Evolutionary conservation across 2,113 vertebrate species (phyloP), one percentile per base, ranked within the genome.

Genomic region (Dendrocopos noguchii): DNA sequence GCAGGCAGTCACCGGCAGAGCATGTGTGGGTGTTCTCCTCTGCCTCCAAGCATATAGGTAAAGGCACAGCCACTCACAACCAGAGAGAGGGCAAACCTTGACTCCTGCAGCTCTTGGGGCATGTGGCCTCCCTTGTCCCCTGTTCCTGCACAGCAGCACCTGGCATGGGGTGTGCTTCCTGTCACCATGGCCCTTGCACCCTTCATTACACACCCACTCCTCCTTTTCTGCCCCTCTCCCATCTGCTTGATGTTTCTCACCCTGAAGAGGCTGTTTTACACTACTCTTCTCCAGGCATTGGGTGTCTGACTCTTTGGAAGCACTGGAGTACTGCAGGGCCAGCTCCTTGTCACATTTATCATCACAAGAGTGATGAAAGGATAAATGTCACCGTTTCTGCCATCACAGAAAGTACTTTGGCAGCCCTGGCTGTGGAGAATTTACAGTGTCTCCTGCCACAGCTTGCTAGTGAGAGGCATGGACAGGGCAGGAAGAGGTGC

Each of bases 141-240:
- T 15, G 59, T 33, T 65, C 33, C 52, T 46, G 59, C 65, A 25
- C 31, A 47, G 79, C 46, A 53, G 47, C 56, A 56, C 27, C 55
- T 0, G 0, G 55, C 47, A 33, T 0, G 6, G 60, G 50, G 7
- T n/a, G 50, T 4, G 2, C 16, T 65, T 46, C 64, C 50, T 0
- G 0, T 24, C 4, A 25, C 27, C 2, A 1, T 1, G 0, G 44
- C 4, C 0, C 55, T 34, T 7, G 5, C 1, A 12, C 20, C 16
- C 21, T 57, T 79, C 4, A 0, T 4, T 44, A 56, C 46, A 70
- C 24, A 31, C 33, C 39, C 0, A 0, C 46, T 73, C 15, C 28
- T 18, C 6, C 3, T 15, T 42, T 53, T 53, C 81, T 68, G 33
- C 39, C 61, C 34, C 39, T 74, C 36, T 92, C 74, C 64, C 5